These are phyloP conservation scores for Lordiphosa clarofinis DNA, from an alignment of 1,140 invertebrate genomes.

Conservation along the genomic window DNA sequence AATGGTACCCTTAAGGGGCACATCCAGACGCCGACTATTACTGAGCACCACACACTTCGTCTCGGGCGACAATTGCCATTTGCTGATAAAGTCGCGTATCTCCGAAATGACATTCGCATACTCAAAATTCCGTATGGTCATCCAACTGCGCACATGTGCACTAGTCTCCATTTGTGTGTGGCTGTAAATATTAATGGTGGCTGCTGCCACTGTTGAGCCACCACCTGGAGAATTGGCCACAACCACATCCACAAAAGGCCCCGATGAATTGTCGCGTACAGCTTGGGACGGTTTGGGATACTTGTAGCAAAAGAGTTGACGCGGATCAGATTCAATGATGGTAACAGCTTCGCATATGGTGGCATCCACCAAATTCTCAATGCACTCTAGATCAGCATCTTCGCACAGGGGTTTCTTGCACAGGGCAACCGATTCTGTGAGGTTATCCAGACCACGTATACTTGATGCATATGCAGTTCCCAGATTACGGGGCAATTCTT, in stretches of 20 bases:
- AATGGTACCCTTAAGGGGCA: constrained; percentile 45
- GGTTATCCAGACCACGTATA: neutral
- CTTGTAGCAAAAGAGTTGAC: constrained; percentile 50
- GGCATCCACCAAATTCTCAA: constrained; percentile 26
- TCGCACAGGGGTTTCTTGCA: constrained; percentile 50
- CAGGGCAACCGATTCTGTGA: neutral
- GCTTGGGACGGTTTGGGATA: neutral
- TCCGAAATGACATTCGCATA: constrained; percentile 44
- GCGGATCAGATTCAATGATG: constrained; percentile 52
- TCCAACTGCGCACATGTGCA: constrained; percentile 15
- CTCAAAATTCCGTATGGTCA: constrained; percentile 41
- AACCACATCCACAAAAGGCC: neutral
- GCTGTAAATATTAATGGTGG: neutral
- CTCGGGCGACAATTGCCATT: constrained; percentile 50
- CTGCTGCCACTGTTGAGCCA: neutral
- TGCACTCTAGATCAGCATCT: constrained; percentile 48
- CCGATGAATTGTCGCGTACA: neutral
- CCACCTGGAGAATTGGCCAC: neutral
- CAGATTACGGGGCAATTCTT: no score
- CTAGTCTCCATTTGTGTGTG: constrained; percentile 5
- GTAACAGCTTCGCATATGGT: constrained; percentile 48
- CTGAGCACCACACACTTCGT: constrained; percentile 58
- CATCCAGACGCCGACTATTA: constrained; percentile 31
- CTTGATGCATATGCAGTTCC: no score
- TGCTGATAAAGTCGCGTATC: constrained; percentile 49